Conservation (phyloP, 1,140 invertebrate genomes). For the Drosophila orosa region DNA sequence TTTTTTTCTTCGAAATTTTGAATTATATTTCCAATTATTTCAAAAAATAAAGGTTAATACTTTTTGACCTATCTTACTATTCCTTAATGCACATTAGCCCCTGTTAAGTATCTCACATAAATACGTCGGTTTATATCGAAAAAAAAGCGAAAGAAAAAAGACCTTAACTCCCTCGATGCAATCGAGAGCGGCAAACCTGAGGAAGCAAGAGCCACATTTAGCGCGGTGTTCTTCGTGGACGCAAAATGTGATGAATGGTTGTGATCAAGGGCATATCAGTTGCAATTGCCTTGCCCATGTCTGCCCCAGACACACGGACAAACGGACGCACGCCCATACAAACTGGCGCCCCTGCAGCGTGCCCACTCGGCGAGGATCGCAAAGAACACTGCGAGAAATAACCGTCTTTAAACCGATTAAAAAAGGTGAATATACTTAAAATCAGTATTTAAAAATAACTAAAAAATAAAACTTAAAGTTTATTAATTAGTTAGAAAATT, state of each 20-base stretch:
- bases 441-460: background rate
- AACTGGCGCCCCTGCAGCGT: slow-evolving; percentile 47
- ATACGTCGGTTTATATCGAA: slow-evolving; percentile 12
- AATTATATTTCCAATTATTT: no score
- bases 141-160: slow-evolving; percentile 9
- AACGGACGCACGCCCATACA: slow-evolving; percentile 27
- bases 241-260: slow-evolving; percentile 55
- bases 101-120: slow-evolving; percentile 15
- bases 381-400: slow-evolving; percentile 6
- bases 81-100: background rate
- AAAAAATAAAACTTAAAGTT: background rate
- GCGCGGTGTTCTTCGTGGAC: slow-evolving; percentile 21
- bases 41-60: no score
- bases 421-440: background rate
- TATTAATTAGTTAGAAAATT: background rate
- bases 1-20: no score
- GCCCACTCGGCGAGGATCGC: slow-evolving; percentile 23
- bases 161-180: slow-evolving; percentile 8
- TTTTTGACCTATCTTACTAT: background rate
- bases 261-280: slow-evolving; percentile 67
- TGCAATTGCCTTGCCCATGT: slow-evolving; percentile 44
- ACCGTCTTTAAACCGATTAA: background rate
- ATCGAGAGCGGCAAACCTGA: slow-evolving; percentile 20
- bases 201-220: slow-evolving; percentile 29
- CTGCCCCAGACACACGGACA: slow-evolving; percentile 24